These are phyloP conservation scores for Condylura cristata DNA, from an alignment of 2,113 vertebrate genomes.

Conservation along the genomic window DNA sequence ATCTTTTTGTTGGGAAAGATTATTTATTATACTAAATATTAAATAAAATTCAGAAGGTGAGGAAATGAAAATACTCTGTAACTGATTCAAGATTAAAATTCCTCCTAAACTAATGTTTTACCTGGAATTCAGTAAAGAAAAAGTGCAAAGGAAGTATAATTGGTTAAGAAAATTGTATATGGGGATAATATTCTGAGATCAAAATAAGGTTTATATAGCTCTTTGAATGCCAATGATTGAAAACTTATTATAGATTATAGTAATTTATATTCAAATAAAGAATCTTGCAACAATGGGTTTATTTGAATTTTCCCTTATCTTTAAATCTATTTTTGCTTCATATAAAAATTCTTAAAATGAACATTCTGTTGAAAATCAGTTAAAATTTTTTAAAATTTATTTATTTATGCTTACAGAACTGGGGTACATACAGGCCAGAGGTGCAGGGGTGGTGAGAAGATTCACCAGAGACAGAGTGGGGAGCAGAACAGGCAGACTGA, in stretches of 20 bases:
- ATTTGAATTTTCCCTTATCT: not conserved
- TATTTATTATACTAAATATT: not conserved
- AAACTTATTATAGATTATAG: not conserved
- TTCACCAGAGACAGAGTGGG: no score
- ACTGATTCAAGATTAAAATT: conserved; percentile 42
- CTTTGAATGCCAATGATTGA: not conserved
- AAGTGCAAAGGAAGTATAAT: conserved; percentile 56
- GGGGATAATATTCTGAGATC: conserved; percentile 13
- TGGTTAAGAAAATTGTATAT: conserved; percentile 69
- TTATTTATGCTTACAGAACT: no score
- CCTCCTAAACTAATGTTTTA: conserved; percentile 64
- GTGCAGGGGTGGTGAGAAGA: no score
- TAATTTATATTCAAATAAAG: not conserved
- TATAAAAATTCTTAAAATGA: conserved; percentile 9
- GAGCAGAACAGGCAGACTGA: no score
- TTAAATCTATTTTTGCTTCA: conserved; percentile 4
- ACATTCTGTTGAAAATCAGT: not conserved
- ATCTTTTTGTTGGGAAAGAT: not conserved
- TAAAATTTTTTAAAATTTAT: no score
- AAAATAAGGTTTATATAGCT: not conserved
- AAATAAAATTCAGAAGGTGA: conserved; percentile 22
- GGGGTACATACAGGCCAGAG: no score
- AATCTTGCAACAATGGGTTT: conserved; percentile 27
- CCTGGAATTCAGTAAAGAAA: conserved; percentile 57
- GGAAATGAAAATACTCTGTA: conserved; percentile 18